Evolutionary conservation across 2,888 invertebrate genomes (phyloP), one percentile per base, ranked within the genome.

Genomic region (Microchrysa polita): DNA sequence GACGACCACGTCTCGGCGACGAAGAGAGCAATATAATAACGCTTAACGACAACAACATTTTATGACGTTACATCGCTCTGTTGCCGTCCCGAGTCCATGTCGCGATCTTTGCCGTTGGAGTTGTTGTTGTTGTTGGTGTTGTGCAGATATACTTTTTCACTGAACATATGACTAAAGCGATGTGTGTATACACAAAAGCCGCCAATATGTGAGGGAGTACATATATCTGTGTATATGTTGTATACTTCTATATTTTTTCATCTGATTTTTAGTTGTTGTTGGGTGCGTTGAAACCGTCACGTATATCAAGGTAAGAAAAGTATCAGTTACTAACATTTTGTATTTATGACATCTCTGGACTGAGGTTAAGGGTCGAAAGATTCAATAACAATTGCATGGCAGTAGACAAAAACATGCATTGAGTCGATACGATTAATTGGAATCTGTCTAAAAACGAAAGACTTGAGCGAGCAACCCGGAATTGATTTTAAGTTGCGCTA

Each of bases 21-120:
- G 40, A 57, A 55, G 69, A 69, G 42, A 40, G 7, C 4, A 34
- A 34, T 23, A 69, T 69, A n/a, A n/a, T 55, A 69, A 65, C 42
- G 65, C 55, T 69, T 69, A 69, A 69, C 69, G 69, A 69, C 69
- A 69, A 69, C 69, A 55, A 69, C 69, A 57, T 69, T 42, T 69
- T 69, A 69, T 69, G 67, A 53, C 67, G 67, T 67, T 65, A 40
- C 61, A 61, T 9, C 44, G 65, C n/a, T n/a, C n/a, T n/a, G n/a
- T 65, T 48, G n/a, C 23, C 20, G 67, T 27, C 27, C 27, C 7
- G 27, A 34, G 27, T 34, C 27, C 27, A 34, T 34, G 27, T 34
- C 27, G 27, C 7, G 27, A 5, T 34, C 27, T n/a, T n/a, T n/a
- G n/a, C n/a, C n/a, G n/a, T n/a, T n/a, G 27, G 27, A 2, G 27